phyloP scores from a whole-genome alignment of 2,888 invertebrate species.

The Agrilus mali region DNA sequence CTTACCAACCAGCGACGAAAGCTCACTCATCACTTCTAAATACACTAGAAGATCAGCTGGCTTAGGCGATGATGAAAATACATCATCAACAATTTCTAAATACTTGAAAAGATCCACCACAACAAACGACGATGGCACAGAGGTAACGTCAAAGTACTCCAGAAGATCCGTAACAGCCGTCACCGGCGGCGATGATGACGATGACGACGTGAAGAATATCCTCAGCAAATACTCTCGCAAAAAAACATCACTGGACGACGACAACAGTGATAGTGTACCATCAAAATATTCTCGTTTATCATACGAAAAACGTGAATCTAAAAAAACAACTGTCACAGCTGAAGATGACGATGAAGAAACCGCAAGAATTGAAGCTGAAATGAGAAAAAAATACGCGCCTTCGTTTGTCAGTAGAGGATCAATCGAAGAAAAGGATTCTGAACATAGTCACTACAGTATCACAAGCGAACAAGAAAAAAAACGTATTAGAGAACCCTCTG shows the following conservation, averaged over 20 bases:
- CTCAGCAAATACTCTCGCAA: conserved; percentile 6
- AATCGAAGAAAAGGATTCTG: too few relatives aligned
- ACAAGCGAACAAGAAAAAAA: too few relatives aligned
- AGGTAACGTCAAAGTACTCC: conserved; percentile 5
- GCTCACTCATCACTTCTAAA: conserved; percentile 7
- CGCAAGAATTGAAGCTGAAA: conserved; percentile 16
- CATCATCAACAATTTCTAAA: conserved; percentile 7
- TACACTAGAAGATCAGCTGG: conserved; percentile 6
- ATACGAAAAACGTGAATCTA: conserved; percentile 8
- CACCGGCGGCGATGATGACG: conserved; percentile 5
- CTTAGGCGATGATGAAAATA: conserved; percentile 9
- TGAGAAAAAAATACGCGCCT: conserved; percentile 14
- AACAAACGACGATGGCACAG: conserved; percentile 5
- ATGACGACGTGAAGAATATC: conserved; percentile 5
- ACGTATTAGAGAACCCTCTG: too few relatives aligned
- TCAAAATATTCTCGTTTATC: conserved; percentile 6
- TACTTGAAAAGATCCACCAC: conserved; percentile 7
- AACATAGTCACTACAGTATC: too few relatives aligned
- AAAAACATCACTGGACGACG: conserved; percentile 1
- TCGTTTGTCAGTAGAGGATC: conserved; percentile 15
- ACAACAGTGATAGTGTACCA: conserved; percentile 4
- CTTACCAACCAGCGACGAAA: conserved; percentile 17
- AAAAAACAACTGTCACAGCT: conserved; percentile 6
- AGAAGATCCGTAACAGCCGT: conserved; percentile 5
- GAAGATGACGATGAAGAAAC: conserved; percentile 10